Evolutionary conservation across 2,888 invertebrate genomes (phyloP).

Genomic region (Lasioglossum malachurum): DNA sequence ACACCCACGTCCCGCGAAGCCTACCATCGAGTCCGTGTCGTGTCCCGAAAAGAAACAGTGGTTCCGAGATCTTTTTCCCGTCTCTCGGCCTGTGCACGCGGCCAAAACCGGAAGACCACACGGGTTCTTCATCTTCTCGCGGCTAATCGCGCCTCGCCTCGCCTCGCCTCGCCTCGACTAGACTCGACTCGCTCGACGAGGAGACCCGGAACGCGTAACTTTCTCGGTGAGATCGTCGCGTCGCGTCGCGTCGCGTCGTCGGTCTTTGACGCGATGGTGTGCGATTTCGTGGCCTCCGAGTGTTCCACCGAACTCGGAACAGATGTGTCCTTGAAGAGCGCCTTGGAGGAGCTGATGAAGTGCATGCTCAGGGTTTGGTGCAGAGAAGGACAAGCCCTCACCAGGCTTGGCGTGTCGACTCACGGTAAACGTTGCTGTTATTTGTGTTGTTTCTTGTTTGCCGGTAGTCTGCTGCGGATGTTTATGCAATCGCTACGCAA

Average conservation of each 20-base stretch:
- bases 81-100: neutral
- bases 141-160: neutral
- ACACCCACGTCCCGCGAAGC: constrained; percentile 37
- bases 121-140: neutral
- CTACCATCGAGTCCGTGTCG: neutral
- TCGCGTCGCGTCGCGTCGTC: neutral
- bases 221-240: constrained; percentile 21
- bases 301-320: constrained; percentile 78
- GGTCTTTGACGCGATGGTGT: constrained; percentile 78
- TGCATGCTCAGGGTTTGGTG: constrained; percentile 94
- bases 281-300: constrained; percentile 80
- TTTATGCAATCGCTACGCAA: neutral
- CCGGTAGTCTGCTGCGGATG: neutral
- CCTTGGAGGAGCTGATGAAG: constrained; percentile 92
- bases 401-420: constrained; percentile 87
- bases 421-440: constrained; percentile 73
- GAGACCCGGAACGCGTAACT: neutral
- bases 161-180: constrained; percentile 1
- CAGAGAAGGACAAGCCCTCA: constrained; percentile 90
- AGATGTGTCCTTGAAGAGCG: constrained; percentile 87
- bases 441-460: neutral
- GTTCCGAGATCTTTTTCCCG: neutral
- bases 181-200: neutral
- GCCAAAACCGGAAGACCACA: neutral
- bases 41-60: neutral